Conservation (phyloP, 2,888 invertebrate genomes). For the Oxyteleia sp. region DNA sequence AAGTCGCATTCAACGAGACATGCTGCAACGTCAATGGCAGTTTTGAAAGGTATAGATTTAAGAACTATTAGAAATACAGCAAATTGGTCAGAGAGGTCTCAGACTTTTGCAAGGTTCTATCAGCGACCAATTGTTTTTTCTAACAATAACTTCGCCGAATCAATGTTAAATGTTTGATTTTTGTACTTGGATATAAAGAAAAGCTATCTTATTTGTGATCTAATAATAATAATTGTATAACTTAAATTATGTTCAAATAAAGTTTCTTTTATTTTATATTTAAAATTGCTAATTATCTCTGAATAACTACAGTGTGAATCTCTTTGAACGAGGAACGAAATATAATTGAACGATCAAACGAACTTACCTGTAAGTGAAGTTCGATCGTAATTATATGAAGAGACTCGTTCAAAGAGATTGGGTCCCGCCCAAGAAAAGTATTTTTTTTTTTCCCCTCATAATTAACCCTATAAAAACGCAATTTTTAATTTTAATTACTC, state of each 20-base stretch:
- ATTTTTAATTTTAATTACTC: no score
- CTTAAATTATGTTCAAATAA: not conserved
- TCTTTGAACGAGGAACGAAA: conserved; percentile 6
- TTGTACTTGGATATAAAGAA: not conserved
- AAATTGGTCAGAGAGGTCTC: conserved; percentile 35
- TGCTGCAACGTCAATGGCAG: conserved; percentile 52
- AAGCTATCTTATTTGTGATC: no score
- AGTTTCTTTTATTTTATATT: conserved; percentile 2
- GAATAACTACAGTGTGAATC: conserved; percentile 4
- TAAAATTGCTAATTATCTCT: conserved; percentile 2
- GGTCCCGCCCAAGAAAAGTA: no score
- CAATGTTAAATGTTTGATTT: not conserved
- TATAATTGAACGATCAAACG: not conserved
- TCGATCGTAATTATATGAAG: not conserved
- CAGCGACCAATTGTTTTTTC: conserved; percentile 24
- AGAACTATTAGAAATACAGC: conserved; percentile 44
- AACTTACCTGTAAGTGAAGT: not conserved
- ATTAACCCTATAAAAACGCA: no score
- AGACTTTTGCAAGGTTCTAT: conserved; percentile 46
- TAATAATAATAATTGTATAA: not conserved
- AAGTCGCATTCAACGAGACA: conserved; percentile 54
- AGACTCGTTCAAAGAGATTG: conserved; percentile 1
- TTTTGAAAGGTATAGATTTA: conserved; percentile 42
- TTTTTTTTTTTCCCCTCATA: no score
- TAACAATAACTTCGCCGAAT: not conserved